Base-by-base conservation (phyloP, 1,140 invertebrate species). In the Propsilocerus akamusi region DNA sequence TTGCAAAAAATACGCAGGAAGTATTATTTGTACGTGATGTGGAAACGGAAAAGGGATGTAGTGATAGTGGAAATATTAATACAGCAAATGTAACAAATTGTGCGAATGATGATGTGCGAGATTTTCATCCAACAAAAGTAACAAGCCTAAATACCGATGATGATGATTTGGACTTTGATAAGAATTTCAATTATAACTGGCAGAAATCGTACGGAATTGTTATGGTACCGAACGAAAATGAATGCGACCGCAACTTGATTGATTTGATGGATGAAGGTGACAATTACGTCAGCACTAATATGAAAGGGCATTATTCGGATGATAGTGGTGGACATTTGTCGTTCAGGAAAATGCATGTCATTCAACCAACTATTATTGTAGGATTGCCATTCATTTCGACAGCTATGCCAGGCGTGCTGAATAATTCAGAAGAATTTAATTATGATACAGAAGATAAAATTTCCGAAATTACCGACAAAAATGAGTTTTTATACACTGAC, bases 361-460 rank as follows among this genome's bases (percentile, higher is more conserved):
- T 20, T 14, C 17, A 41, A 20, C 12, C 14, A 17, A 20, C 34
- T 20, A 14, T 6, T 2, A 17, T 17, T 8, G 14, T 8, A 41
- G 34, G 4, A 3, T 41, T 41, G 17, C 34, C 34, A 41, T 41
- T 41, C 14, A 41, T 41, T 20, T 8, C 22, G 34, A 8, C 12
- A n/a, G 22, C 34, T 20, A 20, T n/a, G n/a, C n/a, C 14, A 41
- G 17, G 8, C 17, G 34, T 20, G 10, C 34, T 41, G 8, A 41
- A 41, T 41, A 41, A 41, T 41, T 17, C 14, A n/a, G 34, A 41
- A 41, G 14, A 41, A 41, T 41, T 41, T 41, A 41, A 41, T 41
- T 41, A 41, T 41, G 34, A 41, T 14, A 41, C n/a, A n/a, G n/a
- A 17, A 41, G 14, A 41, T 41, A 17, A 41, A 41, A 41, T 41